Percentiles rank a stretch among this genome's conserved stretches.
Conservation (phyloP, 2,888 invertebrate genomes). For the Halictus quadricinctus region DNA sequence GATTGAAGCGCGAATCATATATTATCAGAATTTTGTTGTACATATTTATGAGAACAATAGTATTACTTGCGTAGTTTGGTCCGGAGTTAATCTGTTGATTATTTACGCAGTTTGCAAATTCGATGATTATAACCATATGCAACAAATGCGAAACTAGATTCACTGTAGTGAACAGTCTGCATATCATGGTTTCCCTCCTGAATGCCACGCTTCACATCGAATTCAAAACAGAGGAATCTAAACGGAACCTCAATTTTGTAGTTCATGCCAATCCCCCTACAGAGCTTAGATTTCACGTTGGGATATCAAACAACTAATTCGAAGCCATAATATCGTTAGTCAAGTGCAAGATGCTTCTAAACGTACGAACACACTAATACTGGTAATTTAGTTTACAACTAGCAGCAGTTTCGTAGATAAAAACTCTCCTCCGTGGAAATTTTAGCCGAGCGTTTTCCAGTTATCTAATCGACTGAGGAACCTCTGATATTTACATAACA, state of each 20-base stretch:
- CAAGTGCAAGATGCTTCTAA: conserved; percentile 70
- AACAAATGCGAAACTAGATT: not conserved
- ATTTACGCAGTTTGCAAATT: not conserved
- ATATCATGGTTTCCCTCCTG: not conserved
- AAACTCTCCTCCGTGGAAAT: conserved; percentile 50
- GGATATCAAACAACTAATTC: conserved; percentile 72
- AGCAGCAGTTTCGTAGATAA: conserved; percentile 38
- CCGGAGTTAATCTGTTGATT: no score
- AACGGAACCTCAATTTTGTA: conserved; percentile 50
- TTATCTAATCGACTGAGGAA: not conserved
- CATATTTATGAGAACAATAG: not conserved
- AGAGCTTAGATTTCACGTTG: conserved; percentile 42
- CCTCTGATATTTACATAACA: not conserved
- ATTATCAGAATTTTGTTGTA: not conserved
- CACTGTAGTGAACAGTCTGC: not conserved
- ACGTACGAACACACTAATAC: conserved; percentile 67
- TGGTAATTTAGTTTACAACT: conserved; percentile 70
- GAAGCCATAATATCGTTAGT: conserved; percentile 68
- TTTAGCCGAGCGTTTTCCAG: conserved; percentile 9
- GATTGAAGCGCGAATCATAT: not conserved
- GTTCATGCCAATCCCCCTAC: conserved; percentile 25
- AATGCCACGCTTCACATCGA: not conserved
- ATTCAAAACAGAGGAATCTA: conserved; percentile 28
- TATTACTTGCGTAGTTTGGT: not conserved
- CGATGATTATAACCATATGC: not conserved